Evolutionary conservation across 2,113 vertebrate genomes (phyloP).

Genomic region (Sinosuthora webbiana): DNA sequence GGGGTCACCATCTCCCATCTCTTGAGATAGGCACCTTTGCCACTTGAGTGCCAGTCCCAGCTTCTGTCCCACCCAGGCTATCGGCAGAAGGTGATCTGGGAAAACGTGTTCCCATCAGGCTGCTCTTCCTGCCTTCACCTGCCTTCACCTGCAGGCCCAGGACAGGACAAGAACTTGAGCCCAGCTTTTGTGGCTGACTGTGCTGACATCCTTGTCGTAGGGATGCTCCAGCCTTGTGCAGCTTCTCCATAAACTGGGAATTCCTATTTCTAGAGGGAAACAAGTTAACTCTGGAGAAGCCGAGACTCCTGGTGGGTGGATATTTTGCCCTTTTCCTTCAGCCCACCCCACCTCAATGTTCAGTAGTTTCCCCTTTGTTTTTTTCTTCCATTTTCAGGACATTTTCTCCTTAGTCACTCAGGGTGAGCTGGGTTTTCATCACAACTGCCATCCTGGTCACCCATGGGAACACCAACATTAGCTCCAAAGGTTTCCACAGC

Average conservation of each 20-base stretch:
- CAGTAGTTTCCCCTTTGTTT: not conserved
- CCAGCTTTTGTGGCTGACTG: rapidly evolving
- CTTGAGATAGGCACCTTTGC: rapidly evolving
- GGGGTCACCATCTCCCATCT: not conserved
- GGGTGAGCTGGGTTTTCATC: not conserved
- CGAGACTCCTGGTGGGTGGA: not conserved
- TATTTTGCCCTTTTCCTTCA: not conserved
- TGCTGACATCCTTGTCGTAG: rapidly evolving
- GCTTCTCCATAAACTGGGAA: not conserved
- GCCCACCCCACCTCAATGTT: not conserved
- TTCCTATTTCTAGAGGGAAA: not conserved
- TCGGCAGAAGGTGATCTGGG: not conserved
- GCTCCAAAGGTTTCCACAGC: not conserved
- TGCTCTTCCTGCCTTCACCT: not conserved
- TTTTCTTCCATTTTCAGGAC: not conserved
- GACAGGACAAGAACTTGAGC: not conserved
- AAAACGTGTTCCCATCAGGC: not conserved
- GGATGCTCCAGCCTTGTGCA: not conserved
- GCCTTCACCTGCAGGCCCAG: not conserved
- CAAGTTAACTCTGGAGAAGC: not conserved
- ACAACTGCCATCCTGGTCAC: not conserved
- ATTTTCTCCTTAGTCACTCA: not conserved
- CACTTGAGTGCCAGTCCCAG: not conserved
- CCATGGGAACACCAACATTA: not conserved
- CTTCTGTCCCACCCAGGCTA: not conserved